Evolutionary conservation across 2,797 vertebrate species (phyloP), one percentile per base, ranked within the genome.

Genomic region (Pseudochirops corinnae): DNA sequence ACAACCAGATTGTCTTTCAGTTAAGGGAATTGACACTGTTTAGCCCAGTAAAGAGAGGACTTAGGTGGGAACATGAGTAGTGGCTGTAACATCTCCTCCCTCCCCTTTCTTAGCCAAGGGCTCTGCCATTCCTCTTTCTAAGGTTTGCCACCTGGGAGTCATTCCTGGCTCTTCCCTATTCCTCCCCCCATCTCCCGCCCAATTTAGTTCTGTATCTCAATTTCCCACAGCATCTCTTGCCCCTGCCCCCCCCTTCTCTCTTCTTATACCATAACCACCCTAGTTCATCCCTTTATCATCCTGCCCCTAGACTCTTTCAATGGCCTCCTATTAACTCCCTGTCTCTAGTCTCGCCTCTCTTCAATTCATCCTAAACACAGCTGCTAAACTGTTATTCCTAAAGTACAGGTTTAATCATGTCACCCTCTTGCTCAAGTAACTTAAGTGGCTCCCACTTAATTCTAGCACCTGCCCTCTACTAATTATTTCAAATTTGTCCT

Each of bases 181-280:
- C n/a, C 14, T 74, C 1, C 0, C 0, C 7, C 0, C 21, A n/a
- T 24, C 67, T 2, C 31, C 18, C n/a, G 39, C 16, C 62, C 33
- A 39, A 24, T 46, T 82, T 46, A 46, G 21, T 21, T 82, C 67
- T 0, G 4, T 24, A 18, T 82, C 67, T 82, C 16, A 82, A 82
- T 82, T 46, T 24, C 67, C 67, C 67, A 82, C n/a, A 82, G 21
- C n/a, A 39, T 82, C n/a, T 82, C 67, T 82, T 82, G 67, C 67
- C 67, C 7, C n/a, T 67, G 1, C 1, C 4, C 62, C 53, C 53
- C 26, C 12, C 1, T n/a, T 67, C 14, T n/a, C 62, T 82, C 39
- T 6, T 82, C 7, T 82, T 82, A 82, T 39, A 26, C 12, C 21
- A 46, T 7, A 39, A 82, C 21, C n/a, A 46, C 21, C n/a, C 6